A percentile compares a stretch with the other conserved stretches of the same genome.
phyloP scores from a whole-genome alignment of 2,113 vertebrate species.

The Thalassoma bifasciatum region DNA sequence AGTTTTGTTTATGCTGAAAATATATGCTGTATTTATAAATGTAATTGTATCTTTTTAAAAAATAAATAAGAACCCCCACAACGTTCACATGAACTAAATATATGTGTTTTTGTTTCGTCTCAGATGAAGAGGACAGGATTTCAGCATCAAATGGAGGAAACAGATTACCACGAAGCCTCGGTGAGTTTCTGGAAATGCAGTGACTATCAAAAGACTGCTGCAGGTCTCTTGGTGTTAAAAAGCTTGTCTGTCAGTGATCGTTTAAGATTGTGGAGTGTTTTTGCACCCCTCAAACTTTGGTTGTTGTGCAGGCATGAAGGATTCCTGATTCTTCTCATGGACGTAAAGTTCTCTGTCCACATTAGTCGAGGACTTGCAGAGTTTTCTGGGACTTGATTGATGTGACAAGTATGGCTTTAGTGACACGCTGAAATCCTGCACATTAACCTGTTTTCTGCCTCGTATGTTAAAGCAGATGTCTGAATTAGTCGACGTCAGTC shows the following conservation, averaged over 20 bases:
- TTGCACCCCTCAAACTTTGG: not conserved
- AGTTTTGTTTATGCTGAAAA: too few species aligned
- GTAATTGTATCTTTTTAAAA: too few species aligned
- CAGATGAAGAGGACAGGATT: constrained; percentile 72
- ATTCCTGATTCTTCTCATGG: constrained; percentile 57
- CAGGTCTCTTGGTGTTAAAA: too few species aligned
- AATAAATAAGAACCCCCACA: too few species aligned
- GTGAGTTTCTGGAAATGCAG: constrained; percentile 48
- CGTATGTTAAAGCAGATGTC: constrained; percentile 46
- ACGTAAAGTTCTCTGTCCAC: constrained; percentile 30
- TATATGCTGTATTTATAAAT: too few species aligned
- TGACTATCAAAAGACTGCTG: too few species aligned
- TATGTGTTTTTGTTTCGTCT: constrained; percentile 55
- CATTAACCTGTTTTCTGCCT: constrained; percentile 37
- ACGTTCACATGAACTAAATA: constrained; percentile 17
- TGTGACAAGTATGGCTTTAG: constrained; percentile 40
- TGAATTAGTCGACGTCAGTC: constrained; percentile 5
- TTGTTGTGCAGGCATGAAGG: constrained; percentile 19
- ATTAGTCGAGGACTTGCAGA: constrained; percentile 12
- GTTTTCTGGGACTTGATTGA: constrained; percentile 47
- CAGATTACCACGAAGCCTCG: constrained; percentile 75
- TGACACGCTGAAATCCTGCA: constrained; percentile 41
- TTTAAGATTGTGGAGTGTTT: too few species aligned
- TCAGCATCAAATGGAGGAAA: constrained; percentile 69
- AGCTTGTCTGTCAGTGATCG: too few species aligned